These are phyloP conservation scores for Globia sparganii DNA, from an alignment of 2,888 invertebrate species.

Conservation along the genomic window DNA sequence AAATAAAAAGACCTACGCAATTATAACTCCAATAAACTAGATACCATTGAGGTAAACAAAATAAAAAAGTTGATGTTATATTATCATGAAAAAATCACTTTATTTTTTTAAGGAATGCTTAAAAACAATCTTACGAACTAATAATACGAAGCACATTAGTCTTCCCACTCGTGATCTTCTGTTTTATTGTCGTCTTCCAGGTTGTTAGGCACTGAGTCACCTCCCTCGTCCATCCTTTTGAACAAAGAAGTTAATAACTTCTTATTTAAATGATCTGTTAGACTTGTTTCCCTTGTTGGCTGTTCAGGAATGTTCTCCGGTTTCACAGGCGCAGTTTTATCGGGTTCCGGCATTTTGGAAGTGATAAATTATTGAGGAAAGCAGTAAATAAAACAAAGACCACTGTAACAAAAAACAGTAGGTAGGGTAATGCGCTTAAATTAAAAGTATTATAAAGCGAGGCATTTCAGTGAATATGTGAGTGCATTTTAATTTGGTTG, in stretches of 20 bases:
- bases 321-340: slow-evolving; percentile 72
- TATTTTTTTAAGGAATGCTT: slow-evolving; percentile 60
- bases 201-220: slow-evolving; percentile 79
- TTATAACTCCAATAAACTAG: neutral
- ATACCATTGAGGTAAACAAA: slow-evolving; percentile 17
- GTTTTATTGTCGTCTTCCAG: slow-evolving; percentile 80
- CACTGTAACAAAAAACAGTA: slow-evolving; percentile 20
- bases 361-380: slow-evolving; percentile 34
- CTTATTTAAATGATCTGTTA: slow-evolving; percentile 92
- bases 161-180: slow-evolving; percentile 84
- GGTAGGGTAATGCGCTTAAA: slow-evolving; percentile 10
- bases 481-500: slow-evolving; percentile 54
- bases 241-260: slow-evolving; percentile 91
- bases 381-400: slow-evolving; percentile 40
- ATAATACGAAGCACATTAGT: slow-evolving; percentile 62
- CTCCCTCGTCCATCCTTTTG: slow-evolving; percentile 89
- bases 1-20: neutral
- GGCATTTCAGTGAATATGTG: neutral
- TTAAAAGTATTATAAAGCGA: neutral
- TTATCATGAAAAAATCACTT: slow-evolving; percentile 41
- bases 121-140: slow-evolving; percentile 54
- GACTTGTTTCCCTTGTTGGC: slow-evolving; percentile 88
- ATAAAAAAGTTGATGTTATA: slow-evolving; percentile 20
- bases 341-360: slow-evolving; percentile 82
- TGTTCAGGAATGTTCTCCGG: slow-evolving; percentile 75